Evolutionary conservation across 2,113 vertebrate genomes (phyloP), one percentile per base, ranked within the genome.

Genomic region (Oxyruncus cristatus): DNA sequence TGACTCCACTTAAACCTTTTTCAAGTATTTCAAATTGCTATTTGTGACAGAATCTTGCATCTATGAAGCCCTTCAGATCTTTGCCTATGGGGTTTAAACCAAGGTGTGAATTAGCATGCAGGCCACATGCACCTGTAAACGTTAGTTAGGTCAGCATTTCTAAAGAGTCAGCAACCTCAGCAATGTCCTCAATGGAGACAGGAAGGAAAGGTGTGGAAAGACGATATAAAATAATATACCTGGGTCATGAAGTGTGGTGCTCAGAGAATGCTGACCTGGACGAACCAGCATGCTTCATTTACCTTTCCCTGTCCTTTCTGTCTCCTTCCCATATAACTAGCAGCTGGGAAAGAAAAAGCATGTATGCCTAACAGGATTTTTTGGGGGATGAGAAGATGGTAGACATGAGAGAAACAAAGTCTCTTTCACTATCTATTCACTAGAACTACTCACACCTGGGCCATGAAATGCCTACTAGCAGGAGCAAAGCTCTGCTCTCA

Each of bases 1-100:
- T 6, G 4, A 58, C 7, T 73, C n/a, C 47, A 80, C 39, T 88
- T 75, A 90, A 86, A 96, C 61, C 20, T 85, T n/a, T 70, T 71
- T n/a, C 41, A 91, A 75, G 44, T 92, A 55, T 82, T 95, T 56
- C 67, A 26, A 74, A 74, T 15, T 7, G 2, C 7, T 90, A 86
- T 79, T 79, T 91, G 68, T 65, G 58, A 67, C 8, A 90, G 35
- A 42, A 72, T 75, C 13, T 92, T 82, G 28, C 41, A 85, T 35
- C 14, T 50, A 6, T 33, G 26, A 73, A 83, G 12, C 16, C 16
- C 14, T 24, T 42, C 9, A 28, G 37, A 72, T 9, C 28, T 85
- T 72, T 65, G 53, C 28, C 35, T 73, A 44, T 8, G 49, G 39
- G 28, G 39, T 85, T 61, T 72, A 91, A 87, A 53, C 9, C 0